phyloP scores from a whole-genome alignment of 2,113 vertebrate species.

The Tragelaphus scriptus region DNA sequence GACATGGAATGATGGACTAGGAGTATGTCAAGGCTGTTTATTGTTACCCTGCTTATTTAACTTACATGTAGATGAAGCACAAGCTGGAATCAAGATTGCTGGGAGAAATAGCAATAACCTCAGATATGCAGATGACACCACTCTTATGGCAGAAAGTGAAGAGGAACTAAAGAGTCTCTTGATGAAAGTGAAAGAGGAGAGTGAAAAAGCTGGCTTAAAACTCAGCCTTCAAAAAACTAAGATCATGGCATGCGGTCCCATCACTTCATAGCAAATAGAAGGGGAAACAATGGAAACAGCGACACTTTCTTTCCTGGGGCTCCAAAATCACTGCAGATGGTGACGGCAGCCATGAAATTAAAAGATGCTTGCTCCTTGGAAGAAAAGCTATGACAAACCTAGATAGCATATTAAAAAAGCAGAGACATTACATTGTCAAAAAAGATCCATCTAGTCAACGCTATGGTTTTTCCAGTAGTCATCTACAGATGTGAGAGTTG shows the following conservation, averaged over 20 bases:
- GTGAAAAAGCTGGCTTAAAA: background rate
- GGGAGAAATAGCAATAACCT: background rate
- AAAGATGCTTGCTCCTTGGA: background rate
- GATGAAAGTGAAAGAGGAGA: background rate
- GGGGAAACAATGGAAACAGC: background rate
- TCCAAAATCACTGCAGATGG: background rate
- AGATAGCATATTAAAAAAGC: background rate
- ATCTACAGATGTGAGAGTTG: background rate
- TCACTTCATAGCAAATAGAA: background rate
- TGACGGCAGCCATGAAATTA: background rate
- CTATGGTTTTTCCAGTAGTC: background rate
- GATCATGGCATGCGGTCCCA: background rate
- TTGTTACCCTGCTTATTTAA: background rate
- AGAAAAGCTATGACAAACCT: background rate
- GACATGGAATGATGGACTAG: background rate
- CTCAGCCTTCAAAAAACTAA: background rate
- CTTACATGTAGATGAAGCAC: background rate
- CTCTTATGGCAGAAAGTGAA: background rate
- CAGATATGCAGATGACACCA: background rate
- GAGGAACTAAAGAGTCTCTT: background rate
- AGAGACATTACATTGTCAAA: background rate
- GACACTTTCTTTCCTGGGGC: background rate
- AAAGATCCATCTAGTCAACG: background rate
- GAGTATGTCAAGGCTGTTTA: background rate
- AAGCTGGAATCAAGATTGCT: background rate